A percentile compares a stretch with the other conserved stretches of the same genome.
Conservation (phyloP, 2,797 vertebrate species). For the Tinamus major region DNA sequence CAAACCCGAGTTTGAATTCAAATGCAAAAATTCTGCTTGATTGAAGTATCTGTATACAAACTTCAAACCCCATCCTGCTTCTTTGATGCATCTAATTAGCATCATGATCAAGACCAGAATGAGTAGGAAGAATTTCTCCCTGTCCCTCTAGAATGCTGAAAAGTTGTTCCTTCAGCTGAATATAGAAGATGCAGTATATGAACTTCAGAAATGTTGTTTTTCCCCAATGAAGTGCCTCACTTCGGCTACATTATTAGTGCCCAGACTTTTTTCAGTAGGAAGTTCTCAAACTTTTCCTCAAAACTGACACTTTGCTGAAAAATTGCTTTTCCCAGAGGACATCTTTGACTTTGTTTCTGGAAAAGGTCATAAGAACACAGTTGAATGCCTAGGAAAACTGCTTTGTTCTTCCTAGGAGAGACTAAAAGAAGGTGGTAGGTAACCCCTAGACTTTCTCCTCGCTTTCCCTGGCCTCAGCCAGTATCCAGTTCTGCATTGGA, state of each 20-base stretch:
- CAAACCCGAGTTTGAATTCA: constrained; percentile 4
- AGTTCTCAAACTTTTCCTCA: not conserved
- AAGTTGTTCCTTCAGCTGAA: not conserved
- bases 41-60: not conserved
- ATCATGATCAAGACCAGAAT: constrained; percentile 5
- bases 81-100: constrained; percentile 43
- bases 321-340: not conserved
- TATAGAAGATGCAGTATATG: not conserved
- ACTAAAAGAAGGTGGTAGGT: not conserved
- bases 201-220: not conserved
- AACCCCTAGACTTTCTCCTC: not conserved
- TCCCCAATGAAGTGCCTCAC: not conserved
- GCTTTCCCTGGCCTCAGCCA: not conserved
- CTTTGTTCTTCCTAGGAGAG: not conserved
- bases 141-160: constrained; percentile 22
- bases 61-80: not conserved
- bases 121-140: constrained; percentile 10
- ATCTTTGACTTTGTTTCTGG: not conserved
- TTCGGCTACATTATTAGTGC: not conserved
- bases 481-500: not conserved
- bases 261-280: not conserved
- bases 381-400: not conserved
- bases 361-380: not conserved
- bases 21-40: not conserved
- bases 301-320: not conserved